Base-by-base conservation (phyloP, 2,113 vertebrate species). In the Apus apus region DNA sequence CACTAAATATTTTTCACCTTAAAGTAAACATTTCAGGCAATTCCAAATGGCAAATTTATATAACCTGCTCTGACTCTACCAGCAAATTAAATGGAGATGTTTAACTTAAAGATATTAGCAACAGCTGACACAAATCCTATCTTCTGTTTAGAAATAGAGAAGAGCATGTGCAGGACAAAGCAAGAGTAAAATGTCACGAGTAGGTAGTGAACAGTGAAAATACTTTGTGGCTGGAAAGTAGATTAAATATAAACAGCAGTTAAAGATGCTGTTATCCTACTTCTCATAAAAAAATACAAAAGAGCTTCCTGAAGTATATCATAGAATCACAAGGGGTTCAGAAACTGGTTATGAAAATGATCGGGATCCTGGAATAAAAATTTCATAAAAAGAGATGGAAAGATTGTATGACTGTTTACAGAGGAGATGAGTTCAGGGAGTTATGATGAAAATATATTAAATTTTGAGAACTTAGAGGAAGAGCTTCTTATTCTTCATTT, bases 301-400 rank as follows among this genome's bases (percentile, higher is more conserved):
- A 85, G 72, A 21, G 13, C 79, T 84, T 92, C 61, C 61, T 81
- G 82, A 88, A 80, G 60, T 57, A 26, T 84, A 75, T 78, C 94
- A 85, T 21, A 72, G 68, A 90, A 75, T 72, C 90, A 81, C 48
- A 50, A 23, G 3, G 53, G 75, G 25, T 34, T 86, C 64, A 74
- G 82, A 92, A 85, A 84, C 25, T 43, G 68, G 65, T 90, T 95
- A 95, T 84, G 89, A 94, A 84, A 67, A 66, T 62, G 17, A 66
- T 71, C 57, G 45, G 19, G 16, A 20, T 9, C 38, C 72, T 78
- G 61, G 64, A 93, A 80, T 74, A 85, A 95, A 86, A 90, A 71
- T 57, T 85, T 95, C 94, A 93, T 95, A 79, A 91, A 66, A 90
- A 61, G 67, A 92, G 92, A 96, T 79, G 67, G 85, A 90, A 83